These are phyloP conservation scores for Anabacerthia variegaticeps DNA, from an alignment of 2,797 vertebrate genomes.

Conservation along the genomic window DNA sequence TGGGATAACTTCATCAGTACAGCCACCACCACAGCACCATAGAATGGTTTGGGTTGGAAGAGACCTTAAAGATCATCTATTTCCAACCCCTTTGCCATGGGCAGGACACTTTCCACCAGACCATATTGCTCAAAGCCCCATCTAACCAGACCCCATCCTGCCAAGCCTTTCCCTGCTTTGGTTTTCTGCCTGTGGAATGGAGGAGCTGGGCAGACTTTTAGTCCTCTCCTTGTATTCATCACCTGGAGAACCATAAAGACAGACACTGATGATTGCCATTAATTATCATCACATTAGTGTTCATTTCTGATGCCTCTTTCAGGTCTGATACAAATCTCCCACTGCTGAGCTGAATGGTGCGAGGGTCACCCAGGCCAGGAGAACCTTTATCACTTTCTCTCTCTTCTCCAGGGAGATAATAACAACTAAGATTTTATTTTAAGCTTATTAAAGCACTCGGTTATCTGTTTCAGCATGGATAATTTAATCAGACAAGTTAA, in stretches of 20 bases:
- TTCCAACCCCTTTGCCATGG: accelerated
- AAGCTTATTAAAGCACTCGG: slow-evolving; percentile 45
- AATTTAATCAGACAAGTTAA: slow-evolving; percentile 68
- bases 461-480: slow-evolving; percentile 55
- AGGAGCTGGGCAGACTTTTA: not conserved
- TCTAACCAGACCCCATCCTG: not conserved
- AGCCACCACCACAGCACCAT: not conserved
- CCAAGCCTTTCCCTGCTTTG: not conserved
- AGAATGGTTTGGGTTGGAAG: not conserved
- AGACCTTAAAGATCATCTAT: not conserved
- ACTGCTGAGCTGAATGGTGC: not conserved
- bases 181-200: not conserved
- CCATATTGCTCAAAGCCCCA: not conserved
- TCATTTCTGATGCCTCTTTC: not conserved
- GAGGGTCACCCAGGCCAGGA: not conserved
- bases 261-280: not conserved
- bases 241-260: not conserved
- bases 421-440: slow-evolving; percentile 44
- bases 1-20: accelerated
- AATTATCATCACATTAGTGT: not conserved
- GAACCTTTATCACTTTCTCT: not conserved
- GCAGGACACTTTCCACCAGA: not conserved
- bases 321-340: not conserved
- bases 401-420: slow-evolving; percentile 46
- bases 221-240: not conserved